phyloP scores from a whole-genome alignment of 1,140 invertebrate genomes.

The Acyrthosiphon pisum region DNA sequence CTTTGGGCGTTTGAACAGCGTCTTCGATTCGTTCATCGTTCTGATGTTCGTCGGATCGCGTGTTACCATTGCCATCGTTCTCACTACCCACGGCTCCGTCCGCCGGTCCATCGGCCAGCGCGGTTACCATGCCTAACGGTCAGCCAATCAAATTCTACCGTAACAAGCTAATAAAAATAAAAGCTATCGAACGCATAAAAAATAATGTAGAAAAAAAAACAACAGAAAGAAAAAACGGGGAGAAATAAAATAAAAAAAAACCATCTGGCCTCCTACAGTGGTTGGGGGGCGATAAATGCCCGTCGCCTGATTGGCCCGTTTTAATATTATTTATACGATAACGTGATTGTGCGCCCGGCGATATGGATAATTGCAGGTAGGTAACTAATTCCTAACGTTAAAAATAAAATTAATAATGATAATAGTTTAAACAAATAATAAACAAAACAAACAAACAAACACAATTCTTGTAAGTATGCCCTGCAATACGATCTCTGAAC shows the following conservation, averaged over 20 bases:
- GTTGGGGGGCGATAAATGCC: background rate
- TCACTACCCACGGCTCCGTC: conserved; percentile 52
- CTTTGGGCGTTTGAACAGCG: conserved; percentile 53
- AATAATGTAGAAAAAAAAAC: conserved; percentile 24
- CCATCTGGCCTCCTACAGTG: background rate
- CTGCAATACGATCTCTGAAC: background rate
- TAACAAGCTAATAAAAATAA: conserved; percentile 57
- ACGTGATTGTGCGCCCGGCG: background rate
- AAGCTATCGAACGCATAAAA: conserved; percentile 50
- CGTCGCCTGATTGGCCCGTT: background rate
- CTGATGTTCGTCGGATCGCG: background rate
- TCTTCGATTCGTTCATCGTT: conserved; percentile 24
- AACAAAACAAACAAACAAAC: background rate
- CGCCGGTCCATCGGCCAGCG: conserved; percentile 54
- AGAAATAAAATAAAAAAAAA: background rate
- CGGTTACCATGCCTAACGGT: conserved; percentile 55
- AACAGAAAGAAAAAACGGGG: background rate
- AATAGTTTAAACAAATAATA: background rate
- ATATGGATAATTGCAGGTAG: background rate
- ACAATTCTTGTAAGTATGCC: background rate
- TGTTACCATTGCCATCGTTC: background rate
- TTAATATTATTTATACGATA: background rate
- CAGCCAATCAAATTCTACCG: conserved; percentile 57
- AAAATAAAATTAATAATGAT: background rate
- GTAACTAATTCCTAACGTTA: background rate